Percentiles rank a stretch among this genome's conserved stretches.
Conservation (phyloP, 2,888 invertebrate genomes). For the Stenoptilia bipunctidactyla region DNA sequence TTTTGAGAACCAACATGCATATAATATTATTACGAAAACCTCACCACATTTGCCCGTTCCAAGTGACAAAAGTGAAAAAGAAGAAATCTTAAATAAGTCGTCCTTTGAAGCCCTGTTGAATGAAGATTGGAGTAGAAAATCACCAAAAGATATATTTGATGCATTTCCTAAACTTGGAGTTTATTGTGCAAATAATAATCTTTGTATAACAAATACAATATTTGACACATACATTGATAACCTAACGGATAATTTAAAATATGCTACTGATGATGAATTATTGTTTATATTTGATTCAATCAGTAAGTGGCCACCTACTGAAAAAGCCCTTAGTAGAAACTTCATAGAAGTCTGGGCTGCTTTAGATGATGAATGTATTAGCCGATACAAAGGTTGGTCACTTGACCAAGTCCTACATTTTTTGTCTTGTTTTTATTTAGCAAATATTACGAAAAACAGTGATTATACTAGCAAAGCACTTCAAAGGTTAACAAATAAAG, state of each 20-base stretch:
- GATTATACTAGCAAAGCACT: conserved; percentile 69
- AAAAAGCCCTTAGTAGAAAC: conserved; percentile 65
- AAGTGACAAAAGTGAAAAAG: too few species aligned
- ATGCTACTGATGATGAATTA: conserved; percentile 71
- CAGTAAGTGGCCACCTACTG: conserved; percentile 59
- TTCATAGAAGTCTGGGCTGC: conserved; percentile 76
- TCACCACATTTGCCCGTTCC: too few species aligned
- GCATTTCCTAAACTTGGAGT: conserved; percentile 36
- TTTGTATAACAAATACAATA: conserved; percentile 40
- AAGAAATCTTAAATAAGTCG: too few species aligned
- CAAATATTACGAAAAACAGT: conserved; percentile 64
- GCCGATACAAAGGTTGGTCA: conserved; percentile 55
- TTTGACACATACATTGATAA: conserved; percentile 50
- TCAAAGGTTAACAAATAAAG: conserved; percentile 67
- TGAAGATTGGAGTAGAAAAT: conserved; percentile 33
- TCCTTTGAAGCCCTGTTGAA: conserved; percentile 25
- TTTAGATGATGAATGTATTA: conserved; percentile 75
- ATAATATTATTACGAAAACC: too few species aligned
- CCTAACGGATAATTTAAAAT: conserved; percentile 62
- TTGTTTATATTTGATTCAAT: conserved; percentile 62
- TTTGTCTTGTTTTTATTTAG: conserved; percentile 74
- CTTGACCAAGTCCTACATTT: conserved; percentile 67
- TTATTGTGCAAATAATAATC: conserved; percentile 35
- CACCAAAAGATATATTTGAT: conserved; percentile 30
- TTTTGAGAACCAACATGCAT: too few species aligned